Percentiles rank a stretch among this genome's conserved stretches.
phyloP scores from a whole-genome alignment of 2,888 invertebrate genomes.

The Lasioglossum morio region DNA sequence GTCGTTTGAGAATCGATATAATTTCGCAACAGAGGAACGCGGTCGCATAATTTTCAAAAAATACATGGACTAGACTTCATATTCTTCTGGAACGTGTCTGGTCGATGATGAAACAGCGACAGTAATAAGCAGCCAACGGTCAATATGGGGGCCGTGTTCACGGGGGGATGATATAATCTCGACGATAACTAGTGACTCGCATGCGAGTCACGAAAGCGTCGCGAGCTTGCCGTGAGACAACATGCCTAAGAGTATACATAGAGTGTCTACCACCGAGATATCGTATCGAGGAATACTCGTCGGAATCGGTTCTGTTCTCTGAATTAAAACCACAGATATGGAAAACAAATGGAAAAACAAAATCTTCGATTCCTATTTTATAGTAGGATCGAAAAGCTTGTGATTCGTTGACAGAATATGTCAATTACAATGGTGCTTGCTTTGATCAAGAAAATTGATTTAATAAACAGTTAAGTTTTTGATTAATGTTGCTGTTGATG shows the following conservation, averaged over 20 bases:
- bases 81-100: constrained; percentile 37
- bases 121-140: constrained; percentile 68
- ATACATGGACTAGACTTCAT: background rate
- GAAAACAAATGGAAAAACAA: too few relatives aligned
- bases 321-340: constrained; percentile 10
- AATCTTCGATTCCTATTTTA: too few relatives aligned
- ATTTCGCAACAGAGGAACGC: background rate
- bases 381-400: too few relatives aligned
- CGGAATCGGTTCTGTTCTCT: constrained; percentile 24
- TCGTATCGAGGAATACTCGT: constrained; percentile 28
- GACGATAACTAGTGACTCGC: constrained; percentile 68
- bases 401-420: too few relatives aligned
- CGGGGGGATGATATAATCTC: constrained; percentile 66
- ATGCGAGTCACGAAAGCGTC: constrained; percentile 71
- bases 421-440: too few relatives aligned
- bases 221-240: constrained; percentile 59
- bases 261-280: constrained; percentile 38
- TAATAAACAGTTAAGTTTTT: too few relatives aligned
- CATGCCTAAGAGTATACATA: constrained; percentile 47
- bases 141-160: constrained; percentile 66
- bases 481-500: background rate
- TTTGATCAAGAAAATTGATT: too few relatives aligned
- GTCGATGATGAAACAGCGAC: constrained; percentile 69
- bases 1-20: background rate
- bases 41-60: constrained; percentile 4